These are phyloP conservation scores for Podarcis siculus DNA, from an alignment of 2,797 vertebrate species.

Conservation along the genomic window DNA sequence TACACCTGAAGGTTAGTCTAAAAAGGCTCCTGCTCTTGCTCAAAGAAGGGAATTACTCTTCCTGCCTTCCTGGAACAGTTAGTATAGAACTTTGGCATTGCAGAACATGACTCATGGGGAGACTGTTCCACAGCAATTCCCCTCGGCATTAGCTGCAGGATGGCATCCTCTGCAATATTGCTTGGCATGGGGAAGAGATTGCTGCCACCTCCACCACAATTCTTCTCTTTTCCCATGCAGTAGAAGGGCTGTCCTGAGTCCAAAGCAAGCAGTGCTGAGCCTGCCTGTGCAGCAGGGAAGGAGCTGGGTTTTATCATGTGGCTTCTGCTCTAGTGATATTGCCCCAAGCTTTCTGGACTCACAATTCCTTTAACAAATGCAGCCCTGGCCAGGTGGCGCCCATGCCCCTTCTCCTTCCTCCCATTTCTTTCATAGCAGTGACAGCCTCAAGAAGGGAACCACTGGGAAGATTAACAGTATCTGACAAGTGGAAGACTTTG, in stretches of 20 bases:
- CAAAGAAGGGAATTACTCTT: no score
- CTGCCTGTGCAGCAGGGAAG: no score
- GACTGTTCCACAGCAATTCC: background rate
- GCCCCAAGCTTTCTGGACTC: background rate
- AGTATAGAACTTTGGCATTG: background rate
- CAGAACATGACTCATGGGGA: background rate
- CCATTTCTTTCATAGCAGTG: background rate
- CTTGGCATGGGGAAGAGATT: background rate
- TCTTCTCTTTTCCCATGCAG: background rate
- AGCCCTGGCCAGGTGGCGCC: background rate
- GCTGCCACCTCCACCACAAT: background rate
- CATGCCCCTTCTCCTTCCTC: background rate
- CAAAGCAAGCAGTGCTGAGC: background rate
- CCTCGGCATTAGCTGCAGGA: background rate
- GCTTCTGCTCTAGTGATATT: background rate
- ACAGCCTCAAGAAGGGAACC: background rate
- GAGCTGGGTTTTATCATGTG: background rate
- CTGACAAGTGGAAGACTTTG: conserved; percentile 3
- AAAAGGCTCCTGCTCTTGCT: no score
- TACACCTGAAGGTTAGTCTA: no score
- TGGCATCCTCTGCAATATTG: background rate
- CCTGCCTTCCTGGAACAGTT: no score
- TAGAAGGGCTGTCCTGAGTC: background rate
- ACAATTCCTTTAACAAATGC: background rate
- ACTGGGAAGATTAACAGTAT: background rate